phyloP scores from a whole-genome alignment of 2,888 invertebrate species.

The Neuroscelio doddi region DNA sequence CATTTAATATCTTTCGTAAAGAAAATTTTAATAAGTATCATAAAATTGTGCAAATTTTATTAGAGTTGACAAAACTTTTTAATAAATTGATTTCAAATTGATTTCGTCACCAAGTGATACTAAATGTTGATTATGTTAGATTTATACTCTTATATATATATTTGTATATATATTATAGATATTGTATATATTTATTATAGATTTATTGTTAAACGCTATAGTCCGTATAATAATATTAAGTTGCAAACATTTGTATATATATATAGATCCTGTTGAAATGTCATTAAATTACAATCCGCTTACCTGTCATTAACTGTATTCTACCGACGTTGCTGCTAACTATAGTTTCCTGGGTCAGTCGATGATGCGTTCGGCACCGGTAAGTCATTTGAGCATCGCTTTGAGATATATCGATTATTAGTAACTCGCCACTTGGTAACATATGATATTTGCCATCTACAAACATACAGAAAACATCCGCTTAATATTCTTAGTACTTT shows the following conservation, averaged over 20 bases:
- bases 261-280: constrained; percentile 12
- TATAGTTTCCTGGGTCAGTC: constrained; percentile 76
- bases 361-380: constrained; percentile 77
- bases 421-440: constrained; percentile 76
- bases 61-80: no score
- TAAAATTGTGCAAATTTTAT: no score
- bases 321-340: constrained; percentile 76
- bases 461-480: constrained; percentile 40
- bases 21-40: no score
- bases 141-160: no score
- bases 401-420: constrained; percentile 76
- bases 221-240: constrained; percentile 26
- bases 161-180: no score
- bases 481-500: constrained; percentile 21
- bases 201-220: constrained; percentile 33
- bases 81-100: no score
- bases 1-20: no score
- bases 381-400: constrained; percentile 75
- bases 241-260: constrained; percentile 25
- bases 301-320: constrained; percentile 76
- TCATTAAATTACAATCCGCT: constrained; percentile 50
- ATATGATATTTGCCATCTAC: constrained; percentile 76
- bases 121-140: no score
- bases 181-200: no score
- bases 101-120: no score